phyloP scores from a whole-genome alignment of 2,797 vertebrate species.

The Leontopithecus rosalia region DNA sequence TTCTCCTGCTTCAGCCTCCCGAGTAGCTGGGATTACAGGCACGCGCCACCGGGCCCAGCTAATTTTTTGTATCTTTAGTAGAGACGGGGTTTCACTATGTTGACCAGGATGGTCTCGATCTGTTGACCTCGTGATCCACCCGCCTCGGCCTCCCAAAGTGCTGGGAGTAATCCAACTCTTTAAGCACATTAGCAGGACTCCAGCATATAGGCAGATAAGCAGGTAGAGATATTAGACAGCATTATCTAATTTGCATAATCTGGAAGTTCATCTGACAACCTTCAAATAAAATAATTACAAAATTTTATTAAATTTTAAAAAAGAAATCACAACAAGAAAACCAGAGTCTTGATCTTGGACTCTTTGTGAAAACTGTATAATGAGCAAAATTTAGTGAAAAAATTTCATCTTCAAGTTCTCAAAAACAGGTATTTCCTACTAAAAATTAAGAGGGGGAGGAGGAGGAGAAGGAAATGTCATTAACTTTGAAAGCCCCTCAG shows the following conservation, averaged over 20 bases:
- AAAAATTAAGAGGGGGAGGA: neutral
- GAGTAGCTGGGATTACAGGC: no score
- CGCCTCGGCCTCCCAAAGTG: no score
- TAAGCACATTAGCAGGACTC: neutral
- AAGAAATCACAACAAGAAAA: neutral
- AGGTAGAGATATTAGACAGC: neutral
- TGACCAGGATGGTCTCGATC: no score
- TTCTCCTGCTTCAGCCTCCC: no score
- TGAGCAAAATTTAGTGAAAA: slow-evolving; percentile 14
- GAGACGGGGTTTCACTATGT: no score
- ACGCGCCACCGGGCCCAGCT: no score
- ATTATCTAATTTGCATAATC: slow-evolving; percentile 51
- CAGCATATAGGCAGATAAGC: slow-evolving; percentile 11
- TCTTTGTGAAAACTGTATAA: slow-evolving; percentile 1
- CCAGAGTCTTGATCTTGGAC: neutral
- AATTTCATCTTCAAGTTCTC: neutral
- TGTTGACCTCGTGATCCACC: no score
- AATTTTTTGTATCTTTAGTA: no score
- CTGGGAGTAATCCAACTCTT: neutral
- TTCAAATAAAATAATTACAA: slow-evolving; percentile 5
- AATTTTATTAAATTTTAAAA: neutral
- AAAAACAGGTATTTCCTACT: neutral
- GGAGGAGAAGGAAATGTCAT: no score
- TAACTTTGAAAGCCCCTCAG: neutral
- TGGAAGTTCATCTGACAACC: neutral